These are phyloP conservation scores for Ormyrus labotus DNA, from an alignment of 2,888 invertebrate genomes.

Conservation along the genomic window DNA sequence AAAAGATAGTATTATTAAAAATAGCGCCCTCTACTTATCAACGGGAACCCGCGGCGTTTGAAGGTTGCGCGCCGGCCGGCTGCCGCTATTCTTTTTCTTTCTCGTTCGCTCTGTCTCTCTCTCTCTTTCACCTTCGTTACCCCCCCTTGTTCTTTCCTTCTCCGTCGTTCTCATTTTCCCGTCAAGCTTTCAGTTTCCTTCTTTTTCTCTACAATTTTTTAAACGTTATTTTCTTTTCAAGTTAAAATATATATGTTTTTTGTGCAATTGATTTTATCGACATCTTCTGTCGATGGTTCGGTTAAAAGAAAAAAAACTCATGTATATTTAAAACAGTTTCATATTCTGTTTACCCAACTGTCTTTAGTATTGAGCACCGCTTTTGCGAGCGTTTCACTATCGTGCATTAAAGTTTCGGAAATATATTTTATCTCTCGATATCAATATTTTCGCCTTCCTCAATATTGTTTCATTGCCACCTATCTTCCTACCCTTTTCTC, in stretches of 20 bases:
- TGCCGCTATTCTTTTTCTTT: not conserved
- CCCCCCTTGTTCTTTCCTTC: not conserved
- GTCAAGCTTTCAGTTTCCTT: not conserved
- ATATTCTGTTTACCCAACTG: too few relatives aligned
- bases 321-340: too few relatives aligned
- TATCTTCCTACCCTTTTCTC: not conserved
- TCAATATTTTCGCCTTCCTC: too few relatives aligned
- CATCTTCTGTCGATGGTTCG: too few relatives aligned
- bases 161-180: not conserved
- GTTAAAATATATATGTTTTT: too few relatives aligned
- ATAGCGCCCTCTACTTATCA: constrained; percentile 47
- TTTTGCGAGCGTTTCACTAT: not conserved
- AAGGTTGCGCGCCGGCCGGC: constrained; percentile 52
- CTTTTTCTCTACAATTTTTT: not conserved
- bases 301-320: too few relatives aligned
- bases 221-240: too few relatives aligned
- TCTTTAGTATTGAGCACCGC: too few relatives aligned
- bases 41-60: constrained; percentile 32
- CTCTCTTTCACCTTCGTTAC: not conserved
- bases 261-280: too few relatives aligned
- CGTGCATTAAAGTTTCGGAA: not conserved
- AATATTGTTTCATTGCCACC: not conserved
- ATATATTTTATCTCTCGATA: not conserved
- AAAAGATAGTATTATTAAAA: constrained; percentile 5
- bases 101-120: not conserved